phyloP scores from a whole-genome alignment of 2,797 vertebrate species.

The Sebastes minor region DNA sequence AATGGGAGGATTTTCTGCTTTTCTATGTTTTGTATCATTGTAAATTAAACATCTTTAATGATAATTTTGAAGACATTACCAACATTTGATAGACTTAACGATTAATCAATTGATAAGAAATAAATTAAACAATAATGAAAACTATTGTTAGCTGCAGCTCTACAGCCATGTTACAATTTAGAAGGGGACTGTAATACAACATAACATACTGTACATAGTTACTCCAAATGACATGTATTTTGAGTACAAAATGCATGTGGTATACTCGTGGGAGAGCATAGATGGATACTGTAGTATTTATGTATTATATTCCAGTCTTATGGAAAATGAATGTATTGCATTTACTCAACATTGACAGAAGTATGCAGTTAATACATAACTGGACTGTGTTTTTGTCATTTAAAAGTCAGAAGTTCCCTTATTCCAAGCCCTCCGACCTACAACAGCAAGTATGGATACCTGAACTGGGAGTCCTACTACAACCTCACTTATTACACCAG shows the following conservation, averaged over 20 bases:
- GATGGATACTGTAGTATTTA: too few species aligned
- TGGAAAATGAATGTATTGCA: neutral
- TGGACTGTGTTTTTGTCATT: neutral
- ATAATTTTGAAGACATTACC: neutral
- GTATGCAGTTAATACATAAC: neutral
- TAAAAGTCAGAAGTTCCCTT: constrained; percentile 86
- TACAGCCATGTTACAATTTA: too few species aligned
- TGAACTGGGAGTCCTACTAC: constrained; percentile 93
- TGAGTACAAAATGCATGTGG: too few species aligned
- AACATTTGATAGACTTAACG: too few species aligned
- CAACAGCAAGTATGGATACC: constrained; percentile 89
- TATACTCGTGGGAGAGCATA: too few species aligned
- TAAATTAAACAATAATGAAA: neutral
- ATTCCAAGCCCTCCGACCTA: constrained; percentile 96
- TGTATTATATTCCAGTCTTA: neutral
- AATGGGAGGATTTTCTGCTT: neutral
- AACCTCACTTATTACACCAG: constrained; percentile 93
- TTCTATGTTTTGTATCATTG: neutral
- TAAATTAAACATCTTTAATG: neutral
- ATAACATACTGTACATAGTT: too few species aligned
- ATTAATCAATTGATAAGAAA: too few species aligned
- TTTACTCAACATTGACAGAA: neutral
- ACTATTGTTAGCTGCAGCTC: neutral
- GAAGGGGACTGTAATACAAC: too few species aligned
- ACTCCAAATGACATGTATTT: neutral